phyloP scores from a whole-genome alignment of 2,113 vertebrate genomes.

The Eolophus roseicapilla region DNA sequence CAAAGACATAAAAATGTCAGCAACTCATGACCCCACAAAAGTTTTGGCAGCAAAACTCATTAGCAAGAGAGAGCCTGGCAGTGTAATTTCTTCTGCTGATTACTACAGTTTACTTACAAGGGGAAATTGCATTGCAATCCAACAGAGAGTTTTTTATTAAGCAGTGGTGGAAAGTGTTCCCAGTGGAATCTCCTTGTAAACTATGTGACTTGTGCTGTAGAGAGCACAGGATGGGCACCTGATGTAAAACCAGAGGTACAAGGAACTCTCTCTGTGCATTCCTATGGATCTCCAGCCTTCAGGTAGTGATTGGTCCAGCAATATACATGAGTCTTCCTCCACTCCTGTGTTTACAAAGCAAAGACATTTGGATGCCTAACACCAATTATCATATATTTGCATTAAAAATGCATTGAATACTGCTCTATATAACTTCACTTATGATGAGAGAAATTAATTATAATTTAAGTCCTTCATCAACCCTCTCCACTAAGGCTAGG shows the following conservation, averaged over 20 bases:
- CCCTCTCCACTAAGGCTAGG: neutral
- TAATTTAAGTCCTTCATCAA: neutral
- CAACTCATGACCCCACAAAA: neutral
- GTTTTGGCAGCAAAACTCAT: neutral
- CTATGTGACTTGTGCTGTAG: neutral
- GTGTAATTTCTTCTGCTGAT: neutral
- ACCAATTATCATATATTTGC: neutral
- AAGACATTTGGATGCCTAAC: neutral
- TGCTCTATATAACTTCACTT: neutral
- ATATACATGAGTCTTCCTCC: neutral
- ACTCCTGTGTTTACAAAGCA: neutral
- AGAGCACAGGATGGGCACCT: neutral
- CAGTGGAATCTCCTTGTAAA: neutral
- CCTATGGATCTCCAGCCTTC: neutral
- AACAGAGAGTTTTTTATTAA: neutral
- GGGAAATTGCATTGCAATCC: neutral
- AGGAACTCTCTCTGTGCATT: neutral
- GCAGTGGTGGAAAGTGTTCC: neutral
- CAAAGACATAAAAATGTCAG: neutral
- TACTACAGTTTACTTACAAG: neutral
- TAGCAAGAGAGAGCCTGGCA: neutral
- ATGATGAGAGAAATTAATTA: neutral
- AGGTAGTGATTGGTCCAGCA: neutral
- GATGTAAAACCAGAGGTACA: neutral
- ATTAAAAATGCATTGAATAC: neutral